phyloP scores from a whole-genome alignment of 2,888 invertebrate genomes.

The Imbricaverruca yamaguchii region DNA sequence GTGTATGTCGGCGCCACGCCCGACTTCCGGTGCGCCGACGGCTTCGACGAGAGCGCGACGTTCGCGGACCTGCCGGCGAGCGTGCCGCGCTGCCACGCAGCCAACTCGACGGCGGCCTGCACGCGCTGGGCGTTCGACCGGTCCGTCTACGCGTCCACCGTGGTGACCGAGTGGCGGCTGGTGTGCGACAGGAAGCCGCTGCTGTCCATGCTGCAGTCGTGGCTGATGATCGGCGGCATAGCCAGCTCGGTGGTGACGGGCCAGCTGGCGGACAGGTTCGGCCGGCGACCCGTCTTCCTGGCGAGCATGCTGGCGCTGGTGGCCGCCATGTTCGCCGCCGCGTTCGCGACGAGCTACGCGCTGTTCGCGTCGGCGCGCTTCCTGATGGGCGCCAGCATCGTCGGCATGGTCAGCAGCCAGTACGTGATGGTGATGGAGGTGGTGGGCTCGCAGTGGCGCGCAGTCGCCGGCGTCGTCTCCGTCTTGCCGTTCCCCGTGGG shows the following conservation, averaged over 20 bases:
- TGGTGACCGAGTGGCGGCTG: conserved; percentile 31
- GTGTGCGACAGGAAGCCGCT: conserved; percentile 30
- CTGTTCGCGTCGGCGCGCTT: conserved; percentile 33
- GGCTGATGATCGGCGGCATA: conserved; percentile 32
- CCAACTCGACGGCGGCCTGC: conserved; percentile 21
- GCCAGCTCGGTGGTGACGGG: conserved; percentile 32
- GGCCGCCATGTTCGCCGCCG: conserved; percentile 29
- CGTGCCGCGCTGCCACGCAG: not conserved
- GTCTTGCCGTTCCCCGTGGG: conserved; percentile 64
- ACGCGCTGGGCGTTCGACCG: conserved; percentile 26
- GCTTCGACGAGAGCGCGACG: not conserved
- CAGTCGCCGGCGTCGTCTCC: conserved; percentile 54
- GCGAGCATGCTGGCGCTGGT: conserved; percentile 31
- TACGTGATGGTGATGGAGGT: conserved; percentile 47
- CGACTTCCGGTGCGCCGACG: conserved; percentile 4
- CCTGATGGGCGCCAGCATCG: conserved; percentile 27
- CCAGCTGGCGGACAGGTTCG: conserved; percentile 32
- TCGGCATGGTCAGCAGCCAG: conserved; percentile 27
- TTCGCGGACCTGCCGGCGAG: conserved; percentile 16
- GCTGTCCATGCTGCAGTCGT: conserved; percentile 30
- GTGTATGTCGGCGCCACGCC: conserved; percentile 24
- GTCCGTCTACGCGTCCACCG: conserved; percentile 27
- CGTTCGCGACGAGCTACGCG: conserved; percentile 31
- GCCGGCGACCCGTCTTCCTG: conserved; percentile 32
- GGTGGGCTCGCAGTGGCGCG: conserved; percentile 52